Evolutionary conservation across 2,888 invertebrate genomes (phyloP), one percentile per base, ranked within the genome.

Genomic region (Xestia ashworthii): DNA sequence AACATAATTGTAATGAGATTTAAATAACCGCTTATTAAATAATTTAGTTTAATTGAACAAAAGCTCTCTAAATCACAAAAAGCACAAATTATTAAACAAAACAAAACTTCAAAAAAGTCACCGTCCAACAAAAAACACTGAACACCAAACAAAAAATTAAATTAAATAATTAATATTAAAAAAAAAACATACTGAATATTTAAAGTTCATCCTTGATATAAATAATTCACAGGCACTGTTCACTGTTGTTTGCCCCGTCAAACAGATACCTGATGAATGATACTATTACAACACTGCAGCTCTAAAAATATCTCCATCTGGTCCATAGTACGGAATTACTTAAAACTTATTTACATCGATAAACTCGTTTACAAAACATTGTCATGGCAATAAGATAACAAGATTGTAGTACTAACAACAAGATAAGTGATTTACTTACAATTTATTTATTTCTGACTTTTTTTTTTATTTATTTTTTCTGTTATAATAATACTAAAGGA

Each of bases 301-400:
- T 89, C 93, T 95, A 95, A 95, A 94, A 95, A 95, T 95, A 94
- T 79, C 91, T 86, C 84, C 77, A 84, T 74, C 84, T 93, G 92
- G 94, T 94, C 91, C 94, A 95, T 89, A 94, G 94, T 94, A 94
- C 93, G 93, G 93, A 93, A 92, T 95, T 94, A 95, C 94, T 94
- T 92, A 94, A 93, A 95, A 93, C 89, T 93, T 94, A 94, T 94
- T 95, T 94, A 94, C 91, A 91, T 92, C 89, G 93, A 94, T 94
- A 94, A 92, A 87, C 84, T 71, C 91, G 90, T 94, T 95, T 93
- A 95, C 95, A 93, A 95, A 95, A 95, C 90, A 94, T 92, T 92
- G 92, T 92, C 92, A 91, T 88, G 89, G 87, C 83, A 91, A 91
- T 91, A 89, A 89, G 93, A 95, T 95, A 94, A 94, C 81, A 82